phyloP scores from a whole-genome alignment of 2,797 vertebrate genomes.

The Gymnopithys bicolor region DNA sequence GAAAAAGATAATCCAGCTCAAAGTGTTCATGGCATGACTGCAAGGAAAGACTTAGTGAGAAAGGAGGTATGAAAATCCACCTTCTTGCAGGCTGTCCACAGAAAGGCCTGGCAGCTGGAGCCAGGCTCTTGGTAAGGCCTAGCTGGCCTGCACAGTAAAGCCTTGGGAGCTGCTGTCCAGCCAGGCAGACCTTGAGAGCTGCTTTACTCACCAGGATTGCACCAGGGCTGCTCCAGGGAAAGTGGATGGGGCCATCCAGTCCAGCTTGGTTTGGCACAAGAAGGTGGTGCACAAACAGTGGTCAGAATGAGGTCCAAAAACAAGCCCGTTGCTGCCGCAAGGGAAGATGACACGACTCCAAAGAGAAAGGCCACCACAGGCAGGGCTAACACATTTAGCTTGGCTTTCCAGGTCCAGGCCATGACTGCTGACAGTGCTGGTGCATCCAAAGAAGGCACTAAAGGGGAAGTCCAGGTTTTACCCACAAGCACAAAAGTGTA shows the following conservation, averaged over 20 bases:
- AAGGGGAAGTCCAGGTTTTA: background rate
- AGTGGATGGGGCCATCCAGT: background rate
- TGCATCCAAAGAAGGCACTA: background rate
- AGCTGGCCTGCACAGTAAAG: background rate
- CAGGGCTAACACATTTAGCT: background rate
- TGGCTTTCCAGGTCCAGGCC: background rate
- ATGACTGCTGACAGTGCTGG: background rate
- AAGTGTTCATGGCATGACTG: background rate
- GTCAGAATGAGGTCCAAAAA: background rate
- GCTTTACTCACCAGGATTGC: background rate
- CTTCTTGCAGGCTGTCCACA: background rate
- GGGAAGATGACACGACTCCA: background rate
- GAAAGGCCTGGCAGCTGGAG: background rate
- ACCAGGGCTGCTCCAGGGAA: background rate
- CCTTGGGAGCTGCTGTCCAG: background rate
- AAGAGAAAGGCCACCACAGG: background rate
- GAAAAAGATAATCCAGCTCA: background rate
- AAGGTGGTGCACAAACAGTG: background rate
- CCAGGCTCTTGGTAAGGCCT: background rate
- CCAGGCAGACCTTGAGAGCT: background rate
- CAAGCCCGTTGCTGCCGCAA: background rate
- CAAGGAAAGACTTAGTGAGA: background rate
- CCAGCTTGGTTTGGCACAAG: background rate
- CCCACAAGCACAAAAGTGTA: background rate
- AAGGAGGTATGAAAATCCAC: background rate